Conservation (phyloP, 2,888 invertebrate species). For the Steinernema hermaphroditum region DNA sequence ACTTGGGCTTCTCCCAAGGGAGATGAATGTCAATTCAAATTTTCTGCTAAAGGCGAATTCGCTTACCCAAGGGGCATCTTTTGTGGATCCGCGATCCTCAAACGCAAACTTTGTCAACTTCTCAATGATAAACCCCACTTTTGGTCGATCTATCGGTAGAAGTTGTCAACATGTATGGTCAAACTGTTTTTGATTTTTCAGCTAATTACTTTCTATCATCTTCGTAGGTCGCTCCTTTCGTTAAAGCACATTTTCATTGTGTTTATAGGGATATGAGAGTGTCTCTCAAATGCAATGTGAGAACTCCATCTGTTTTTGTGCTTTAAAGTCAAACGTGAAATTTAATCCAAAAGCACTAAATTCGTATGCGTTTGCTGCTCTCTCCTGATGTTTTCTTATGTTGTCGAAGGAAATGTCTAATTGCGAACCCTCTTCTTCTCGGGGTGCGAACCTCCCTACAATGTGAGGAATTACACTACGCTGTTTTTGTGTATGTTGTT, state of each 20-base stretch:
- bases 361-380: slow-evolving; percentile 16
- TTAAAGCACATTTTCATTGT: too few species aligned
- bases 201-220: too few species aligned
- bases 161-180: too few species aligned
- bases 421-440: neutral
- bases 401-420: slow-evolving; percentile 14
- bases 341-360: neutral
- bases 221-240: too few species aligned
- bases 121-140: too few species aligned
- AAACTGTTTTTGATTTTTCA: too few species aligned
- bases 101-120: slow-evolving; percentile 8
- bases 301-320: neutral
- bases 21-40: slow-evolving; percentile 12
- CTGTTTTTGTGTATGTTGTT: too few species aligned
- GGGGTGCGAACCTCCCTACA: neutral
- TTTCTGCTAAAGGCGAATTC: slow-evolving; percentile 5
- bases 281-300: too few species aligned
- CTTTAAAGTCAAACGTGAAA: neutral
- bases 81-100: neutral
- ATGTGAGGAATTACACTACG: too few species aligned
- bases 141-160: too few species aligned
- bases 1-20: slow-evolving; percentile 1
- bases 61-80: neutral
- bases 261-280: too few species aligned
- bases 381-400: neutral